Evolutionary conservation across 2,113 vertebrate genomes (phyloP).

Genomic region (Alexandromys fortis): DNA sequence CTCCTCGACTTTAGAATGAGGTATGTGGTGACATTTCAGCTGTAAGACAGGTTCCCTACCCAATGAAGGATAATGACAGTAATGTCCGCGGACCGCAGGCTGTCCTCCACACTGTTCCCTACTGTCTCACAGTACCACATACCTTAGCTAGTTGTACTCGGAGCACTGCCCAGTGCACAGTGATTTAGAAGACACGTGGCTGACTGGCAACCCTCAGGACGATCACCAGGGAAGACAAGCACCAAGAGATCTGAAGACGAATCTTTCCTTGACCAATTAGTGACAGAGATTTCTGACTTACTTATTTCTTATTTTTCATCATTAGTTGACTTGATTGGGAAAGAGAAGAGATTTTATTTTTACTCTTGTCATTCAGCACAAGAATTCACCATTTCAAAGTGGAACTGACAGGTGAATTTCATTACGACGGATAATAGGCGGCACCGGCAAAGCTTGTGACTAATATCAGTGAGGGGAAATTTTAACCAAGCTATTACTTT

Average conservation of each 20-base stretch:
- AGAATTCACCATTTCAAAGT: conserved; percentile 68
- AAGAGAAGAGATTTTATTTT: conserved; percentile 67
- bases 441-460: conserved; percentile 60
- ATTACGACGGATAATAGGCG: conserved; percentile 73
- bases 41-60: background rate
- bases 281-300: conserved; percentile 43
- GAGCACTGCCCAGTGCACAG: background rate
- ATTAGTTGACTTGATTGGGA: conserved; percentile 61
- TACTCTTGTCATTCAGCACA: conserved; percentile 51
- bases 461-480: conserved; percentile 51
- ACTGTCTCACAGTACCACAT: background rate
- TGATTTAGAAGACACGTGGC: background rate
- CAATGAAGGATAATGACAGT: background rate
- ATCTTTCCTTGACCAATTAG: conserved; percentile 55
- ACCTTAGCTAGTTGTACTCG: conserved; percentile 45
- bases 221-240: background rate
- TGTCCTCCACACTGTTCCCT: background rate
- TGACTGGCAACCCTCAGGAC: conserved; percentile 51
- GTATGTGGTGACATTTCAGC: background rate
- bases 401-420: conserved; percentile 75
- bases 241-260: conserved; percentile 36
- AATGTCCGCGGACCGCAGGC: background rate
- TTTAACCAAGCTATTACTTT: conserved; percentile 73
- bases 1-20: conserved; percentile 46
- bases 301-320: conserved; percentile 59